phyloP scores from a whole-genome alignment of 2,113 vertebrate genomes.

The Sylvia atricapilla region DNA sequence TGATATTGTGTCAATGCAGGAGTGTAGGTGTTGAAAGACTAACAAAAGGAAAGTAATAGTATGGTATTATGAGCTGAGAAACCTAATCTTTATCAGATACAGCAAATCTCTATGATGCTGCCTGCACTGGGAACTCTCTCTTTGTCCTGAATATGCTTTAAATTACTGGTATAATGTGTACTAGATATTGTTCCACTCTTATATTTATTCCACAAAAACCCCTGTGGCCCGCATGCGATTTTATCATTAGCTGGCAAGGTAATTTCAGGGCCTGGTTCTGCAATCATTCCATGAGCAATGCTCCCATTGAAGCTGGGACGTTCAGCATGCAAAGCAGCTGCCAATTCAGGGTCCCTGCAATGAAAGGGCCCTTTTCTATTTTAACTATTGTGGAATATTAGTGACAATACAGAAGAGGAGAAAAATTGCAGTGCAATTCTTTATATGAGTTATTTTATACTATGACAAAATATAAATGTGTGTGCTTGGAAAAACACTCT shows the following conservation, averaged over 20 bases:
- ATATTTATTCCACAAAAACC: conserved; percentile 70
- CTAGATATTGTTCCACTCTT: conserved; percentile 60
- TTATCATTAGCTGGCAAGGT: conserved; percentile 67
- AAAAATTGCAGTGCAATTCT: conserved; percentile 50
- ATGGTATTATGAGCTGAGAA: conserved; percentile 54
- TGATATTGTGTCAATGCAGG: conserved; percentile 64
- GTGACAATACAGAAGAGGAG: conserved; percentile 45
- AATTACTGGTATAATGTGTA: conserved; percentile 68
- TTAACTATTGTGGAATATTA: conserved; percentile 36
- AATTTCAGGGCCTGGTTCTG: conserved; percentile 60
- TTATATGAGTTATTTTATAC: neutral
- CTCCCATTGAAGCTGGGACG: conserved; percentile 37
- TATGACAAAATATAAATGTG: conserved; percentile 7
- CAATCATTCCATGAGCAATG: conserved; percentile 55
- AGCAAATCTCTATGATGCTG: conserved; percentile 67
- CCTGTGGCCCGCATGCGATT: conserved; percentile 58
- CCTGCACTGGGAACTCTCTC: conserved; percentile 62
- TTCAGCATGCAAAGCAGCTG: conserved; percentile 60
- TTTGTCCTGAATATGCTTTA: conserved; percentile 68
- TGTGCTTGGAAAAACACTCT: conserved; percentile 31
- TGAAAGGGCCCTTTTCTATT: conserved; percentile 32
- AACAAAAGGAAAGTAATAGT: conserved; percentile 68
- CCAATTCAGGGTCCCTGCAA: conserved; percentile 43
- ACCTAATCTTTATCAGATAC: conserved; percentile 61
- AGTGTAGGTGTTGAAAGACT: conserved; percentile 68